Percentiles rank a stretch among this genome's conserved stretches.
phyloP scores from a whole-genome alignment of 2,797 vertebrate species.

The Thunnus albacares region DNA sequence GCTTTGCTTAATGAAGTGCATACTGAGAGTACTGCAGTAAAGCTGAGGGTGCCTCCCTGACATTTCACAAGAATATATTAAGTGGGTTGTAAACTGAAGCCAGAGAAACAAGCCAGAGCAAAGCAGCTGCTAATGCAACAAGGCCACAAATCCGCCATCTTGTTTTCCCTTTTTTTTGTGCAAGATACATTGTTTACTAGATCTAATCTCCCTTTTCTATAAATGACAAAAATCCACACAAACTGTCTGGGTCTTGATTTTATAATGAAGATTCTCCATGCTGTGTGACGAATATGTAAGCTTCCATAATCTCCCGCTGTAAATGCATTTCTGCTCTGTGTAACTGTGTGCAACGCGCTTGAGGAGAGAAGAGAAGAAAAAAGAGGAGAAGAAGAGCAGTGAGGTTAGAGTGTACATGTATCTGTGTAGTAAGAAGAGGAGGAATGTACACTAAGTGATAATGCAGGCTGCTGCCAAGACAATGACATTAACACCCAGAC shows the following conservation, averaged over 20 bases:
- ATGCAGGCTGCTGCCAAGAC: constrained; percentile 68
- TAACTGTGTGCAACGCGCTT: constrained; percentile 7
- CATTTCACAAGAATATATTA: constrained; percentile 28
- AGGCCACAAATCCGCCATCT: background rate
- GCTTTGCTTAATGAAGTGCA: constrained; percentile 18
- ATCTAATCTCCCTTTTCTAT: constrained; percentile 34
- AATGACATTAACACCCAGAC: constrained; percentile 76
- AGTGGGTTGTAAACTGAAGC: constrained; percentile 15
- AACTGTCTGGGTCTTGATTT: constrained; percentile 34
- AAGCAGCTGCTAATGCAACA: constrained; percentile 18
- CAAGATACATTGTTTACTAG: constrained; percentile 16
- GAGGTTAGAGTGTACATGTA: constrained; percentile 42
- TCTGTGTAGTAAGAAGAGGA: constrained; percentile 24
- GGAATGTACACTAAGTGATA: constrained; percentile 55
- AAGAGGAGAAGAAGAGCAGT: background rate
- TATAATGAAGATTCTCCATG: constrained; percentile 28
- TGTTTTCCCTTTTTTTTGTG: constrained; percentile 11
- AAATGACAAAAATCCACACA: constrained; percentile 7
- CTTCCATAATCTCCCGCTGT: constrained; percentile 41
- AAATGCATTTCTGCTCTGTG: constrained; percentile 10
- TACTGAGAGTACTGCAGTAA: constrained; percentile 2
- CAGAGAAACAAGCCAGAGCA: constrained; percentile 12
- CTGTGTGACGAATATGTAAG: constrained; percentile 46
- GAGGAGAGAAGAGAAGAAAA: background rate
- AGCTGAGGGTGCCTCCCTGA: constrained; percentile 1